Evolutionary conservation across 2,888 invertebrate species (phyloP).

Genomic region (Ornithoptera priamus): DNA sequence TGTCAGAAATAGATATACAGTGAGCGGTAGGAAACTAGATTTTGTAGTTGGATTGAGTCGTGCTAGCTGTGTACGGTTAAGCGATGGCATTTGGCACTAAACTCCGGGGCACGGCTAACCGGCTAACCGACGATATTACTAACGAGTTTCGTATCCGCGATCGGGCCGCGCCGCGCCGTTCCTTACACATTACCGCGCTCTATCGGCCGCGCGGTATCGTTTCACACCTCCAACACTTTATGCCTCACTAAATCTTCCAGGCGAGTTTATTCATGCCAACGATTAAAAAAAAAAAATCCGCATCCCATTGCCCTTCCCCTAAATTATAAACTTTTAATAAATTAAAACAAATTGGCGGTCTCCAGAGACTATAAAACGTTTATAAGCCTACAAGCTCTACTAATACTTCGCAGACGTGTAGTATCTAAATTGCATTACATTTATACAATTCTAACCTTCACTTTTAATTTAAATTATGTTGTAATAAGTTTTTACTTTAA

Average conservation of each 20-base stretch:
- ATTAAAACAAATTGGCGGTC: too few relatives aligned
- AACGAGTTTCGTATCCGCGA: conserved; percentile 45
- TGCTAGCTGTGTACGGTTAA: conserved; percentile 19
- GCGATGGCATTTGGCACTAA: conserved; percentile 23
- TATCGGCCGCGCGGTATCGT: conserved; percentile 18
- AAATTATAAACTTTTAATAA: too few relatives aligned
- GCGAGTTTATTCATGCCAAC: background rate
- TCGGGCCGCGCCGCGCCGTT: conserved; percentile 22
- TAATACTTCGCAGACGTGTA: too few relatives aligned
- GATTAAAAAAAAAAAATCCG: background rate
- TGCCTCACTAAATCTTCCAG: background rate
- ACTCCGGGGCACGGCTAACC: conserved; percentile 42
- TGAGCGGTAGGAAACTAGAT: conserved; percentile 4
- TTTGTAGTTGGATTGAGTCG: conserved; percentile 18
- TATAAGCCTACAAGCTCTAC: too few relatives aligned
- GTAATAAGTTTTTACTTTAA: too few relatives aligned
- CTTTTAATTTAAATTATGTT: too few relatives aligned
- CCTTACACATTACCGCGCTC: conserved; percentile 29
- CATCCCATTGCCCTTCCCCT: background rate
- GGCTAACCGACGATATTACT: conserved; percentile 47
- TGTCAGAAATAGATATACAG: too few relatives aligned
- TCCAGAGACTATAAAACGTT: too few relatives aligned
- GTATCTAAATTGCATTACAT: too few relatives aligned
- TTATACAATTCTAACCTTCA: too few relatives aligned
- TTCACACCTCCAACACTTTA: conserved; percentile 3